Evolutionary conservation across 2,797 vertebrate genomes (phyloP).

Genomic region (Pelobates cultripes): DNA sequence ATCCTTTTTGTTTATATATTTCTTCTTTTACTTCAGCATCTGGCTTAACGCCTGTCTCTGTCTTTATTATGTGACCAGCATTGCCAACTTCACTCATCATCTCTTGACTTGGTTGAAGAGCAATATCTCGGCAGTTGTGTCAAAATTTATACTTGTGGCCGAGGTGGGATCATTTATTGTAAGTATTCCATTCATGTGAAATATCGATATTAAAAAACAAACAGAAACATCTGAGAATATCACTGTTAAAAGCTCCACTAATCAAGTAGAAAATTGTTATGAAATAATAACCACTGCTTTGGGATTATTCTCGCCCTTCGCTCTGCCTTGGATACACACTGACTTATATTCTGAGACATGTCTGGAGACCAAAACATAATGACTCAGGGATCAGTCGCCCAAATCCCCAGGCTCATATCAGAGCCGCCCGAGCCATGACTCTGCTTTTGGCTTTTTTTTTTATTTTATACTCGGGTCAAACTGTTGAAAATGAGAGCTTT

Average conservation of each 20-base stretch:
- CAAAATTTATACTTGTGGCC: not conserved
- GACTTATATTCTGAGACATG: not conserved
- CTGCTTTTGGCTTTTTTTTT: not conserved
- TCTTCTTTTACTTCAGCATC: not conserved
- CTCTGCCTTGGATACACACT: not conserved
- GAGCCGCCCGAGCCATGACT: conserved; percentile 9
- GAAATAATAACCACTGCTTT: not conserved
- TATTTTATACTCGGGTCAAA: not conserved
- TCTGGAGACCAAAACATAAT: conserved; percentile 26
- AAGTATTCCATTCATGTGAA: not conserved
- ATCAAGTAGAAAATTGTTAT: not conserved
- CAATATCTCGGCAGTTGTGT: not conserved
- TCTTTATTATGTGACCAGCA: not conserved
- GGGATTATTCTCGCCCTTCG: not conserved
- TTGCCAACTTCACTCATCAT: not conserved
- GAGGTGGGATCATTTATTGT: not conserved
- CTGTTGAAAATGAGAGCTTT: not conserved
- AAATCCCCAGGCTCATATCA: conserved; percentile 16
- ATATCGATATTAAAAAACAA: not conserved
- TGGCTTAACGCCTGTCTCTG: conserved; percentile 20
- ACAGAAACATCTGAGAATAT: not conserved
- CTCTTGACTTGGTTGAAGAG: conserved; percentile 3
- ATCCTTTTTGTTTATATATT: too few relatives aligned
- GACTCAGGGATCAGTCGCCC: not conserved
- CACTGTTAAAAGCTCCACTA: not conserved